Percentiles rank a stretch among this genome's conserved stretches.
phyloP scores from a whole-genome alignment of 2,113 vertebrate species.

The Colistium nudipinnis region DNA sequence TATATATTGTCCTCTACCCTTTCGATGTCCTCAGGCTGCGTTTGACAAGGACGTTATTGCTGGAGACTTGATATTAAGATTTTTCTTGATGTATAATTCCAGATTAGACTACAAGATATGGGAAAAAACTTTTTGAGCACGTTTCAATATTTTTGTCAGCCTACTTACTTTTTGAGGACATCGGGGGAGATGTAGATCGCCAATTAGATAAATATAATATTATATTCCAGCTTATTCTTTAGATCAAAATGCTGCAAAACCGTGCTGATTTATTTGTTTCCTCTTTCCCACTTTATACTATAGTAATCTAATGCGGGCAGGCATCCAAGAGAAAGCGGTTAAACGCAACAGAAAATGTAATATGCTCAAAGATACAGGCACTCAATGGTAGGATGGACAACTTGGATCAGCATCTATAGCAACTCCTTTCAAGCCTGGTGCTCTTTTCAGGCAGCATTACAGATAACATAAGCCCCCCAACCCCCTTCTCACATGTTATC shows the following conservation, averaged over 20 bases:
- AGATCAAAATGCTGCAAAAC: too few relatives aligned
- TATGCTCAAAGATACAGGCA: neutral
- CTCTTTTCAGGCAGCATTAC: neutral
- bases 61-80: neutral
- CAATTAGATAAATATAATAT: too few relatives aligned
- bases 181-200: too few relatives aligned
- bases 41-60: neutral
- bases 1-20: neutral
- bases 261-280: too few relatives aligned
- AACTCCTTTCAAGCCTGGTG: neutral
- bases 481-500: constrained; percentile 82
- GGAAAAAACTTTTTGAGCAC: neutral
- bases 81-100: neutral
- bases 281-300: too few relatives aligned
- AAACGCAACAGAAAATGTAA: too few relatives aligned
- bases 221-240: too few relatives aligned
- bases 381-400: neutral
- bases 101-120: neutral
- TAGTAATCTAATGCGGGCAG: neutral
- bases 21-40: neutral
- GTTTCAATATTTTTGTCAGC: too few relatives aligned
- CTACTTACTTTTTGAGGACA: too few relatives aligned
- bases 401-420: neutral
- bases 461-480: neutral
- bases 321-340: neutral